These are phyloP conservation scores for Drosophila histrio DNA, from an alignment of 2,888 invertebrate genomes.

Conservation along the genomic window DNA sequence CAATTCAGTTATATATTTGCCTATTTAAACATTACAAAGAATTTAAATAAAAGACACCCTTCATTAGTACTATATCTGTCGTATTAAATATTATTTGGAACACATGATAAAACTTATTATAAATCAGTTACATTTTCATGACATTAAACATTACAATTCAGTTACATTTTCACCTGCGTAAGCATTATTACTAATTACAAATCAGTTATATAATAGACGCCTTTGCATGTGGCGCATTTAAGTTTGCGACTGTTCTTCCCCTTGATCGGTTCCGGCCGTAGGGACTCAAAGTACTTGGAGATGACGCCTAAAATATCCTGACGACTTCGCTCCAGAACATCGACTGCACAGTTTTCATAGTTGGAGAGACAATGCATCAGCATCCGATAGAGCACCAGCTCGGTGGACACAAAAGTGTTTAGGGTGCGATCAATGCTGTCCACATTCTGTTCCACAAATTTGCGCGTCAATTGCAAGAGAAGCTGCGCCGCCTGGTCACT, in stretches of 20 bases:
- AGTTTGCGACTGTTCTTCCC: not conserved
- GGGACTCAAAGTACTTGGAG: conserved; percentile 54
- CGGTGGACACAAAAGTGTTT: conserved; percentile 72
- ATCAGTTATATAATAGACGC: conserved; percentile 46
- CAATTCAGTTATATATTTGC: not conserved
- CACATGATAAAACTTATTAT: not conserved
- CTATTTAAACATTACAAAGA: conserved; percentile 22
- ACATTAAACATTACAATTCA: no score
- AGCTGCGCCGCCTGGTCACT: conserved; percentile 50
- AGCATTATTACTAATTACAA: conserved; percentile 28
- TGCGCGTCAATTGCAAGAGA: conserved; percentile 64
- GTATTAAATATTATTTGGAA: no score
- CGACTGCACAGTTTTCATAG: conserved; percentile 54
- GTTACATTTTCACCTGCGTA: not conserved
- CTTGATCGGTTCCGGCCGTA: conserved; percentile 30
- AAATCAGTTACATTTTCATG: no score
- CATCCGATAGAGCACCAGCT: conserved; percentile 73
- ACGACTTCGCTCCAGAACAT: conserved; percentile 44
- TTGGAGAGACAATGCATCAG: conserved; percentile 63
- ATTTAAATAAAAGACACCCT: no score
- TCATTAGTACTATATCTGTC: no score
- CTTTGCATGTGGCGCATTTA: conserved; percentile 44
- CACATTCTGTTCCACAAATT: conserved; percentile 65
- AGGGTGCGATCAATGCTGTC: conserved; percentile 61
- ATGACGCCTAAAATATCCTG: conserved; percentile 37